Evolutionary conservation across 2,888 invertebrate species (phyloP).

Genomic region (Brachyptera putata): DNA sequence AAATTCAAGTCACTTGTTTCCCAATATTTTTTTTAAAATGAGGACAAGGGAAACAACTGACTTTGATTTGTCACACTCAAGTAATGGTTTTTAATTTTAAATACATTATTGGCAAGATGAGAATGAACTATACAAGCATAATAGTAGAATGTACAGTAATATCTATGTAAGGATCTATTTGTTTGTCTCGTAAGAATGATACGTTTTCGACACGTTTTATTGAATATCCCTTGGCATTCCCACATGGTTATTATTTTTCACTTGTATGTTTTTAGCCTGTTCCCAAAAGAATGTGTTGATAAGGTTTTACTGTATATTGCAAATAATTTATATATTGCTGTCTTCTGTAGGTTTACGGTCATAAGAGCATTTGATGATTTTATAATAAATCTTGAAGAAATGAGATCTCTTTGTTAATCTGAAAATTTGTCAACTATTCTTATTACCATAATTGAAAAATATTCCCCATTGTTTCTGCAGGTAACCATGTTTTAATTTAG

Average conservation of each 20-base stretch:
- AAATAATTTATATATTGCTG: constrained; percentile 33
- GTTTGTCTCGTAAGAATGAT: background rate
- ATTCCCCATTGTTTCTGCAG: no score
- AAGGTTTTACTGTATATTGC: constrained; percentile 14
- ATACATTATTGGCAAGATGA: constrained; percentile 4
- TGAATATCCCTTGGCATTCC: background rate
- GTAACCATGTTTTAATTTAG: no score
- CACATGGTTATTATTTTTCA: background rate
- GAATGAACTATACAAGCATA: constrained; percentile 1
- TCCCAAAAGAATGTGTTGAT: background rate
- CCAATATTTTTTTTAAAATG: constrained; percentile 24
- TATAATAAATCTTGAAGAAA: constrained; percentile 35
- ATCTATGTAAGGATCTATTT: background rate
- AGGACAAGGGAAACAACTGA: constrained; percentile 20
- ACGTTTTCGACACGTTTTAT: background rate
- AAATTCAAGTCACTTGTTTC: no score
- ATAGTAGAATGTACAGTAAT: background rate
- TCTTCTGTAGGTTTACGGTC: constrained; percentile 34
- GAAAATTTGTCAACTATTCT: constrained; percentile 5
- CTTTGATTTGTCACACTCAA: constrained; percentile 23
- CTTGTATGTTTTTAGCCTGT: background rate
- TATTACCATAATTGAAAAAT: constrained; percentile 2
- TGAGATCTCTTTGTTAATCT: constrained; percentile 18
- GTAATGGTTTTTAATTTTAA: constrained; percentile 8
- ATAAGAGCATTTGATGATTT: constrained; percentile 34